Conservation (phyloP, 2,888 invertebrate species). For the Phymatocera aterrima region DNA sequence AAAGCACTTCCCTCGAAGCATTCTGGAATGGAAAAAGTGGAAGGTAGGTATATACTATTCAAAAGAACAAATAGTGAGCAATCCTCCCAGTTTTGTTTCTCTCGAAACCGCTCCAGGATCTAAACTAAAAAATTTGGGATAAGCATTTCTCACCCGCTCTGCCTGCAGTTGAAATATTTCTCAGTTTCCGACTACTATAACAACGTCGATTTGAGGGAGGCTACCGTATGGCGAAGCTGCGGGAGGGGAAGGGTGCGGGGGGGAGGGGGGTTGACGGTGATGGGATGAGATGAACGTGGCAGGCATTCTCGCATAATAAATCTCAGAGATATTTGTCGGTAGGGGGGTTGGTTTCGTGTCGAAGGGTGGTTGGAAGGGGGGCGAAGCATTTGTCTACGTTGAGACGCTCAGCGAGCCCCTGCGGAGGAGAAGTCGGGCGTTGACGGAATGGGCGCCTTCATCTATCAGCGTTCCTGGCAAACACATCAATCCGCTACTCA, state of each 20-base stretch:
- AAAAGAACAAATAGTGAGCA: no score
- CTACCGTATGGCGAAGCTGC: background rate
- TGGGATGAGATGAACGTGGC: constrained; percentile 23
- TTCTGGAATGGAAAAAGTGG: no score
- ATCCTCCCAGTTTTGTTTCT: no score
- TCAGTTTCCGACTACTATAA: background rate
- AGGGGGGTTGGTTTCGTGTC: constrained; percentile 49
- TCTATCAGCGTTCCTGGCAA: constrained; percentile 69
- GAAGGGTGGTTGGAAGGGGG: background rate
- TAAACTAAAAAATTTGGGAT: background rate
- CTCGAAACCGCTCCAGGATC: no score
- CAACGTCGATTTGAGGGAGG: background rate
- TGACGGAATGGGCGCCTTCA: constrained; percentile 67
- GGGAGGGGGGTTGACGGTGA: constrained; percentile 32
- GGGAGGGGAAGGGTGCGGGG: no score
- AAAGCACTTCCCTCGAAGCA: background rate
- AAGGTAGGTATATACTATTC: no score
- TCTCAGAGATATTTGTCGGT: constrained; percentile 68
- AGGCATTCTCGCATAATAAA: constrained; percentile 69
- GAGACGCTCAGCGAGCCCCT: constrained; percentile 54
- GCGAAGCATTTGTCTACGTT: constrained; percentile 69
- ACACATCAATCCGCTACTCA: constrained; percentile 70
- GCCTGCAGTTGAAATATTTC: background rate
- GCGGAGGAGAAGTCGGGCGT: constrained; percentile 64
- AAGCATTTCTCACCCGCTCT: background rate